A percentile compares a stretch with the other conserved stretches of the same genome.
phyloP scores from a whole-genome alignment of 2,113 vertebrate genomes.

The Ammospiza nelsoni region DNA sequence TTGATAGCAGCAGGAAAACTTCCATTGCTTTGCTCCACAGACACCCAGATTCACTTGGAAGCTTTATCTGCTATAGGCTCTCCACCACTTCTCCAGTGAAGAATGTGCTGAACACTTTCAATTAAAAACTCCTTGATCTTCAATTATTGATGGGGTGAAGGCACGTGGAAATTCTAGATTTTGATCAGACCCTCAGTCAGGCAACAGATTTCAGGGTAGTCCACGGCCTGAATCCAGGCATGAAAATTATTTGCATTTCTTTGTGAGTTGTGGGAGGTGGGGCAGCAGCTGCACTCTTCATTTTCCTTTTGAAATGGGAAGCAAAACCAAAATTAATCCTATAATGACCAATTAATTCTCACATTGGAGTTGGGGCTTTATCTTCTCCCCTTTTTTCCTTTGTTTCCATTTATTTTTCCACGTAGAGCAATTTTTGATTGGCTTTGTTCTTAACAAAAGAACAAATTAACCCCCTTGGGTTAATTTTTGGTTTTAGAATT shows the following conservation, averaged over 20 bases:
- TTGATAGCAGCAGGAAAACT: background rate
- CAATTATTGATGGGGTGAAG: background rate
- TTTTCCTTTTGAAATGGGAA: background rate
- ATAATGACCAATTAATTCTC: background rate
- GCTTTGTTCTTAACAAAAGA: background rate
- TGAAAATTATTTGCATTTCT: background rate
- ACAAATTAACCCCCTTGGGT: background rate
- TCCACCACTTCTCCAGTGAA: background rate
- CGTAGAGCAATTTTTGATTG: fast-evolving
- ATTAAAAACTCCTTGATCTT: background rate
- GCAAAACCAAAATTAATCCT: background rate
- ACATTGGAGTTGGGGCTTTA: background rate
- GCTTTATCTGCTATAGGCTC: background rate
- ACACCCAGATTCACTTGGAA: background rate
- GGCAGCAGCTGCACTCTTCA: background rate
- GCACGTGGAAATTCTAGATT: background rate
- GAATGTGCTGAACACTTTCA: background rate
- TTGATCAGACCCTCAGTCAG: background rate
- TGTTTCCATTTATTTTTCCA: background rate
- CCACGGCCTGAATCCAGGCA: background rate
- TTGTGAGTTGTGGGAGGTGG: background rate
- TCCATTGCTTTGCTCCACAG: background rate
- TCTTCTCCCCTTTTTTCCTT: background rate
- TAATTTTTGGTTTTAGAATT: background rate
- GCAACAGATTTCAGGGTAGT: background rate